Evolutionary conservation across 2,113 vertebrate genomes (phyloP).

Genomic region (Desmodus rotundus): DNA sequence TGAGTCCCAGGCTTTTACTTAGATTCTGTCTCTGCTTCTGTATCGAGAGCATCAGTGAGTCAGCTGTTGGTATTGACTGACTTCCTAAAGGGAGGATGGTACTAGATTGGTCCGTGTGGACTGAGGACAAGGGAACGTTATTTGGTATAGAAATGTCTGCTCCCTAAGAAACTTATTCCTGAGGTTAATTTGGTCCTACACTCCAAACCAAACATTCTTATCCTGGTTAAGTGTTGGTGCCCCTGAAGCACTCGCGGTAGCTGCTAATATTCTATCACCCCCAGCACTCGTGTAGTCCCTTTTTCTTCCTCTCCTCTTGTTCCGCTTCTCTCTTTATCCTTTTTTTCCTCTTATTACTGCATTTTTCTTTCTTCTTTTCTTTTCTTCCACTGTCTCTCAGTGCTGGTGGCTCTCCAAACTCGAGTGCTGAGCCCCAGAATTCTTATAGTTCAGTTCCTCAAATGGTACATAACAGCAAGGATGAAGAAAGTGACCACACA

Average conservation of each 20-base stretch:
- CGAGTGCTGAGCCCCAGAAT: conserved; percentile 10
- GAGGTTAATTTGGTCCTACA: background rate
- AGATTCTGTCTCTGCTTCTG: background rate
- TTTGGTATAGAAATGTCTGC: background rate
- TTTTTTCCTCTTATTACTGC: background rate
- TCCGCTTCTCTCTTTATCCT: background rate
- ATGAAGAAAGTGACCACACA: background rate
- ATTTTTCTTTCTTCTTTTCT: background rate
- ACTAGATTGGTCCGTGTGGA: background rate
- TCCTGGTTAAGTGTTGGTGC: background rate
- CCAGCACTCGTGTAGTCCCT: background rate
- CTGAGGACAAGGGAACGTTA: background rate
- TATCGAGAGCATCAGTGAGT: background rate
- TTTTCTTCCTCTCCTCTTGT: background rate
- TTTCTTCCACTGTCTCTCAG: background rate
- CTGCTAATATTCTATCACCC: background rate
- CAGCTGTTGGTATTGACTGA: background rate
- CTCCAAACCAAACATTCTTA: conserved; percentile 18
- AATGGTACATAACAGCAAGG: background rate
- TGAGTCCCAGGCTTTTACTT: background rate
- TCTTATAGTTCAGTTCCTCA: background rate
- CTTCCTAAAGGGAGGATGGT: background rate
- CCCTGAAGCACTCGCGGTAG: background rate
- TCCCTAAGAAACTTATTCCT: background rate
- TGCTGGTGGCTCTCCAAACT: background rate